Base-by-base conservation (phyloP, 2,797 vertebrate genomes). In the Acanthurus lineatus region DNA sequence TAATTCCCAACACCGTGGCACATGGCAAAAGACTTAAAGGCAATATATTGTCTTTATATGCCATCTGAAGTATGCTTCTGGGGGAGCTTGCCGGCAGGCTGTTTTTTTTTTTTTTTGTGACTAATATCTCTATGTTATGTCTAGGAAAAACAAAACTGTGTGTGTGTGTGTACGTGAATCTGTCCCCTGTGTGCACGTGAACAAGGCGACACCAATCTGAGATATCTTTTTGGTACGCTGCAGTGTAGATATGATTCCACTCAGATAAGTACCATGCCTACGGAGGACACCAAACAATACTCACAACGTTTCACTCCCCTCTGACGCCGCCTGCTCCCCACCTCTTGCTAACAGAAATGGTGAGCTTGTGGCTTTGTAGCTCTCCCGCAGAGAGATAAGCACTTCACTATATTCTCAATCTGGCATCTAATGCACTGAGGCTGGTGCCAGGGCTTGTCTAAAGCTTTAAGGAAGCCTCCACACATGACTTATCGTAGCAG, bases 111-210 rank as follows among this genome's bases (percentile, higher is more conserved):
- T 7, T 35, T 35, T 35, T 35, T 35, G 92, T 93, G 93, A 95
- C 93, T 94, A 94, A 94, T 93, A 92, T 91, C 79, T 85, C 84
- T 81, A 67, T 93, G 91, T 93, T 94, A 83, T 92, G 93, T 95
- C 91, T 93, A 71, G 42, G 85, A 84, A 92, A 92, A 88, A 91
- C 80, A 88, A 90, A 89, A 71, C 78, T 83, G 19, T 28, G 42
- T 51, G 19, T 28, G 42, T 75, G 69, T 82, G 81, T 62, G 67
- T 73, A n/a, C 6, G 52, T 42, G 52, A 54, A 52, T 74, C 35
- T 51, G 67, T 84, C 81, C 86, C 86, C 44, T 16, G 86, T 79
- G 88, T 80, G 63, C 83, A 76, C 48, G 49, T 67, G 75, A 84
- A 86, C 73, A 65, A 4, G 20, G 74, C n/a, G 52, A 83, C 82